Percentiles rank a stretch among this genome's conserved stretches.
These are phyloP conservation scores for Nasua narica DNA, from an alignment of 2,797 vertebrate species.

Conservation along the genomic window DNA sequence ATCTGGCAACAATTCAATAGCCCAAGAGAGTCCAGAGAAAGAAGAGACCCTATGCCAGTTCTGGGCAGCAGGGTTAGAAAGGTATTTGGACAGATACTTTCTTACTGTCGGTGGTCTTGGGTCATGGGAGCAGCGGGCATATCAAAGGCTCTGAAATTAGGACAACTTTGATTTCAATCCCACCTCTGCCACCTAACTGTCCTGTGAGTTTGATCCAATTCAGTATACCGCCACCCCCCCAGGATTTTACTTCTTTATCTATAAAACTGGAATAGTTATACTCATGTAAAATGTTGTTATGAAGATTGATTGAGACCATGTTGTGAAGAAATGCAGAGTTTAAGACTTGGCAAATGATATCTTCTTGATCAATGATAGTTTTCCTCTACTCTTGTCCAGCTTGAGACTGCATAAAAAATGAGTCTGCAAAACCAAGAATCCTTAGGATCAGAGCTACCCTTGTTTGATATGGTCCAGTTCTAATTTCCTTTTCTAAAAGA, in stretches of 20 bases:
- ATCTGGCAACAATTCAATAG: background rate
- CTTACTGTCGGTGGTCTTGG: background rate
- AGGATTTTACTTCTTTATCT: background rate
- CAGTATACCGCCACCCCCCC: background rate
- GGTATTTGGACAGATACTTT: background rate
- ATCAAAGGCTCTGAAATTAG: background rate
- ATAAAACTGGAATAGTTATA: background rate
- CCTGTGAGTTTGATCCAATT: background rate
- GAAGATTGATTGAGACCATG: background rate
- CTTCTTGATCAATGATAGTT: background rate
- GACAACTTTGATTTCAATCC: background rate
- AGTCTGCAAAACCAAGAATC: background rate
- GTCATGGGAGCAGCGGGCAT: background rate
- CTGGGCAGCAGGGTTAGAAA: background rate
- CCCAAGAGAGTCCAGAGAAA: background rate
- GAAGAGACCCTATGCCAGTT: background rate
- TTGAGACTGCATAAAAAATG: background rate
- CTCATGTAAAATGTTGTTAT: background rate
- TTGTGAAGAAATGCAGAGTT: background rate
- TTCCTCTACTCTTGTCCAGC: background rate
- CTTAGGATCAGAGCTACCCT: background rate
- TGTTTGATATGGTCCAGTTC: background rate
- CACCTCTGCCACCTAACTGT: background rate
- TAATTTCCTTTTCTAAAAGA: background rate
- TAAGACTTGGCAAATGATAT: background rate